Conservation (phyloP, 2,113 vertebrate genomes). For the Dromaius novaehollandiae region DNA sequence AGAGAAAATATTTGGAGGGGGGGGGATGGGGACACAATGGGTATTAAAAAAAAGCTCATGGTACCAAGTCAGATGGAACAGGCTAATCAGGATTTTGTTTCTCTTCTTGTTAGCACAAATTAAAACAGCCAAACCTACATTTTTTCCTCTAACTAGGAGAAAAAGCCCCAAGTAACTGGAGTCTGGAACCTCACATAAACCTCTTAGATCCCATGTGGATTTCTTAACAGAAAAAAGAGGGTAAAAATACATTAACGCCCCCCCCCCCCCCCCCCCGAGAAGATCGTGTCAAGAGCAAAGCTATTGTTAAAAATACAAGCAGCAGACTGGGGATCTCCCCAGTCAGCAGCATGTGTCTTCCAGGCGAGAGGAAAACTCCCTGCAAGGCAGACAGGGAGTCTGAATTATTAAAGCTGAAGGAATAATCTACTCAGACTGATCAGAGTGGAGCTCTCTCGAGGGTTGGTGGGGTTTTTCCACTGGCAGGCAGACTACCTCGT, state of each 20-base stretch:
- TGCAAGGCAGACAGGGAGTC: constrained; percentile 8
- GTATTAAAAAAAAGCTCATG: background rate
- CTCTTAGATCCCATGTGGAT: background rate
- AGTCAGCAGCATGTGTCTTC: constrained; percentile 18
- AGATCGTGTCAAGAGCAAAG: background rate
- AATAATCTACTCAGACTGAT: constrained; percentile 43
- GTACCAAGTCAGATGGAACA: background rate
- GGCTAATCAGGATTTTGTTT: background rate
- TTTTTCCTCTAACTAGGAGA: background rate
- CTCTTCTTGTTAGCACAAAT: background rate
- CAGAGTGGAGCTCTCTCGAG: background rate
- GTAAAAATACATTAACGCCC: background rate
- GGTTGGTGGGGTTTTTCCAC: constrained; percentile 41
- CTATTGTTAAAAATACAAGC: background rate
- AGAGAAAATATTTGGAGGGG: background rate
- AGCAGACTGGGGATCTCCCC: background rate
- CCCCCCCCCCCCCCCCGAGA: background rate
- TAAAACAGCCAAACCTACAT: background rate
- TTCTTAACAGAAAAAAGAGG: background rate
- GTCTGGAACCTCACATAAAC: background rate
- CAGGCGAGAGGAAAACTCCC: constrained; percentile 32
- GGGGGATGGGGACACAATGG: background rate
- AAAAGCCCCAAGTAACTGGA: background rate
- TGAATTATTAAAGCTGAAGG: constrained; percentile 46
- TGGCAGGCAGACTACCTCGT: background rate